phyloP scores from a whole-genome alignment of 2,113 vertebrate species.

The Tyto alba region DNA sequence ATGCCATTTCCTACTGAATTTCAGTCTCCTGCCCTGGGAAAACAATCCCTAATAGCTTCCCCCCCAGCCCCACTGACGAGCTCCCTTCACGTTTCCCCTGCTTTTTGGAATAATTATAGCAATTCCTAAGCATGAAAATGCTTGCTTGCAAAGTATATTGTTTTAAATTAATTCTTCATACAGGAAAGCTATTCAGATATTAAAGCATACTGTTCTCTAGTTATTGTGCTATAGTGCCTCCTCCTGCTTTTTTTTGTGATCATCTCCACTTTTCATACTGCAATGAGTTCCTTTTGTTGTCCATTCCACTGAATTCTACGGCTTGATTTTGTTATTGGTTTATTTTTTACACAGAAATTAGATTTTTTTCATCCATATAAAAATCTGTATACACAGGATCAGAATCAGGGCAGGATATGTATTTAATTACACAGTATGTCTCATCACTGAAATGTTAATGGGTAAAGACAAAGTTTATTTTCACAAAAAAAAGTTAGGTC shows the following conservation, averaged over 20 bases:
- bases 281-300: not conserved
- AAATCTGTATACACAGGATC: not conserved
- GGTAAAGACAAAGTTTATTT: constrained; percentile 43
- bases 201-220: not conserved
- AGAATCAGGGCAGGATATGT: not conserved
- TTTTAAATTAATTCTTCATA: not conserved
- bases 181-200: not conserved
- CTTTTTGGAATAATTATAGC: not conserved
- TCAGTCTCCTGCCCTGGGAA: constrained; percentile 27
- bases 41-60: constrained; percentile 25
- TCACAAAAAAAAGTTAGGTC: not conserved
- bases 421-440: not conserved
- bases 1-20: constrained; percentile 48
- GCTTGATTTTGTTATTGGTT: not conserved
- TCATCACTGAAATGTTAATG: not conserved
- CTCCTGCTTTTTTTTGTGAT: not conserved
- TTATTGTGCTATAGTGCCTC: not conserved
- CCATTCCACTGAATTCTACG: constrained; percentile 1
- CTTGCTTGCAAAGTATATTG: not conserved
- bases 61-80: not conserved
- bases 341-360: not conserved
- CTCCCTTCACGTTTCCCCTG: not conserved
- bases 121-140: not conserved
- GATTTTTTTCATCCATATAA: not conserved
- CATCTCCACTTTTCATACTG: not conserved